Percentiles rank a stretch among this genome's conserved stretches.
Evolutionary conservation across 2,797 vertebrate genomes (phyloP).

Genomic region (Sebastes elongatus): DNA sequence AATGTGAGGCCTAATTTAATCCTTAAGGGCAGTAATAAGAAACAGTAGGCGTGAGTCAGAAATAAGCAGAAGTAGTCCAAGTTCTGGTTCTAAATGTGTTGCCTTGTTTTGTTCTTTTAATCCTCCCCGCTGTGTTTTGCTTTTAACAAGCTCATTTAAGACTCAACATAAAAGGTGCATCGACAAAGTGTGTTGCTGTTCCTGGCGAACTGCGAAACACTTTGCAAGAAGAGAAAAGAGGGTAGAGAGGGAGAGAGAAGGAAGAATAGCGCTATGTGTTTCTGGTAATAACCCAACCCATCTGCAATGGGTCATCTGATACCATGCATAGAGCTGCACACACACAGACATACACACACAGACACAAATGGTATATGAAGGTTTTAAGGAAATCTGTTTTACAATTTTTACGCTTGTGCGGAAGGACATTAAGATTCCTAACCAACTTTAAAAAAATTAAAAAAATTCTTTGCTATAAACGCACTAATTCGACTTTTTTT

Average conservation of each 20-base stretch:
- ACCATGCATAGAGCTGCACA: slow-evolving; percentile 23
- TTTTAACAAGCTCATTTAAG: neutral
- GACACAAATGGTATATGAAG: neutral
- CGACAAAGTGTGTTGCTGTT: slow-evolving; percentile 10
- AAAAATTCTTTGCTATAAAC: neutral
- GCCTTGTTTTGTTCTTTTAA: neutral
- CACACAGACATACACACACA: neutral
- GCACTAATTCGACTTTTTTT: neutral
- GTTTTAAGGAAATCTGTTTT: neutral
- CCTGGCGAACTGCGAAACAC: slow-evolving; percentile 6
- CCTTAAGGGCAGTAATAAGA: slow-evolving; percentile 3
- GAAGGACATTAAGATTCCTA: neutral
- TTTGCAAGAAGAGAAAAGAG: neutral
- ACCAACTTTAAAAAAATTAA: neutral
- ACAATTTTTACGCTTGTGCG: neutral
- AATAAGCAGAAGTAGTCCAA: neutral
- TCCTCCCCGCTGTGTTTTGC: neutral
- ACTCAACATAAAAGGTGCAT: neutral
- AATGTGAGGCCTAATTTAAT: neutral
- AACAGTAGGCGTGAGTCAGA: slow-evolving; percentile 3
- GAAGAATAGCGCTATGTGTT: slow-evolving; percentile 52
- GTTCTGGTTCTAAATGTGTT: neutral
- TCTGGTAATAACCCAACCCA: slow-evolving; percentile 66
- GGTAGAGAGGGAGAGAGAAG: slow-evolving; percentile 3
- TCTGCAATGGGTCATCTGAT: slow-evolving; percentile 64